These are phyloP conservation scores for Apocheima hispidaria DNA, from an alignment of 2,888 invertebrate species.

Conservation along the genomic window DNA sequence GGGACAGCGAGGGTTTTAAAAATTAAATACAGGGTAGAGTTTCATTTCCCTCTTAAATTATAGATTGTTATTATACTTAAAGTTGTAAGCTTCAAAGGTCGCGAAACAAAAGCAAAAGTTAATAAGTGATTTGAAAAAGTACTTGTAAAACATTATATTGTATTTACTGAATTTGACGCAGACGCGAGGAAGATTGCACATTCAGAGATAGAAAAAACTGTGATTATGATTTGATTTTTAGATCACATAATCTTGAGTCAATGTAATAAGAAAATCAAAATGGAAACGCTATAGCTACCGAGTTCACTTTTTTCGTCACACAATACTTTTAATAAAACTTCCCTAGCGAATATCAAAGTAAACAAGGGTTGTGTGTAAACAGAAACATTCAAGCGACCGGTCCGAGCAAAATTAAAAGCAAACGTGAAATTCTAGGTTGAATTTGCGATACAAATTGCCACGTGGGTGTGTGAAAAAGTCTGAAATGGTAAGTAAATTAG, in stretches of 20 bases:
- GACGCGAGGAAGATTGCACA: too few relatives aligned
- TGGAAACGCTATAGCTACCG: slow-evolving; percentile 8
- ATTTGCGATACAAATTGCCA: slow-evolving; percentile 13
- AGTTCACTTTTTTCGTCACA: slow-evolving; percentile 46
- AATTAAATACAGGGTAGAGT: slow-evolving; percentile 24
- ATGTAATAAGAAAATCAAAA: neutral
- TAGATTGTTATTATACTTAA: slow-evolving; percentile 6
- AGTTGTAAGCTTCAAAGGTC: neutral
- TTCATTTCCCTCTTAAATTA: slow-evolving; percentile 4
- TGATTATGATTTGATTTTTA: too few relatives aligned
- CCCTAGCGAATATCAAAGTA: slow-evolving; percentile 70
- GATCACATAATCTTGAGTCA: neutral
- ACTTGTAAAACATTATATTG: neutral
- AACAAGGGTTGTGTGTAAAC: slow-evolving; percentile 64
- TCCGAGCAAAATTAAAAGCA: slow-evolving; percentile 64
- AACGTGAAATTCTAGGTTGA: slow-evolving; percentile 38
- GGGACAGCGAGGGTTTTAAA: slow-evolving; percentile 39
- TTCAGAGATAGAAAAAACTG: too few relatives aligned
- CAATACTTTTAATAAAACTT: slow-evolving; percentile 70
- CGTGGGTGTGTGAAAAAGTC: neutral
- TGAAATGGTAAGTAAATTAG: neutral
- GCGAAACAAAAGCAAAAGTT: neutral
- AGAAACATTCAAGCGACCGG: slow-evolving; percentile 57
- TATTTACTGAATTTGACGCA: neutral
- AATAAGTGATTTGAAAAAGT: neutral